A percentile compares a stretch with the other conserved stretches of the same genome.
Evolutionary conservation across 2,113 vertebrate genomes (phyloP).

Genomic region (Geococcyx californianus): DNA sequence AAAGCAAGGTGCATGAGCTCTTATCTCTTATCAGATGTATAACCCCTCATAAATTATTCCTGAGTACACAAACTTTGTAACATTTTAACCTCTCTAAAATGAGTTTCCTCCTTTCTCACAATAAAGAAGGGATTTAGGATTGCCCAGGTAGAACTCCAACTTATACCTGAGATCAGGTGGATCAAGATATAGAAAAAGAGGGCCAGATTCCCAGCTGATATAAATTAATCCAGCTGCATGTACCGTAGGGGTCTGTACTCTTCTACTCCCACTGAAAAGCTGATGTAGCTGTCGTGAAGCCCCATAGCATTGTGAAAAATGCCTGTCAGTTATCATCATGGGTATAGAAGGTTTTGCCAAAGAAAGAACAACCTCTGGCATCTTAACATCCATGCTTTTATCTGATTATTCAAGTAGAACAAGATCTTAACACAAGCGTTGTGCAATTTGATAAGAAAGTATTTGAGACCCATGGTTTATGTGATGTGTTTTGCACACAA

Average conservation of each 20-base stretch:
- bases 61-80: constrained; percentile 70
- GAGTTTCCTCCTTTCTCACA: constrained; percentile 45
- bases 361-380: neutral
- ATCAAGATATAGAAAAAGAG: neutral
- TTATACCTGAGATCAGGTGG: neutral
- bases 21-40: constrained; percentile 69
- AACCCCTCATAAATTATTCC: constrained; percentile 48
- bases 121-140: constrained; percentile 6
- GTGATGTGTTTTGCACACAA: neutral
- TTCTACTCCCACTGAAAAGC: neutral
- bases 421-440: neutral
- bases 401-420: constrained; percentile 39
- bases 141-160: constrained; percentile 11
- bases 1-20: constrained; percentile 35
- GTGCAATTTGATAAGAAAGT: neutral
- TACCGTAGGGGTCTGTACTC: neutral
- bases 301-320: neutral
- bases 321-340: neutral
- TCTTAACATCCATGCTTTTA: neutral
- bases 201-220: neutral
- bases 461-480: neutral
- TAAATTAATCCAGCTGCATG: accelerated
- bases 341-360: neutral
- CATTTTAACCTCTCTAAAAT: constrained; percentile 74
- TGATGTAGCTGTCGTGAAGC: neutral